A percentile compares a stretch with the other conserved stretches of the same genome.
Conservation (phyloP, 2,888 invertebrate genomes). For the Mycalesis mineus region DNA sequence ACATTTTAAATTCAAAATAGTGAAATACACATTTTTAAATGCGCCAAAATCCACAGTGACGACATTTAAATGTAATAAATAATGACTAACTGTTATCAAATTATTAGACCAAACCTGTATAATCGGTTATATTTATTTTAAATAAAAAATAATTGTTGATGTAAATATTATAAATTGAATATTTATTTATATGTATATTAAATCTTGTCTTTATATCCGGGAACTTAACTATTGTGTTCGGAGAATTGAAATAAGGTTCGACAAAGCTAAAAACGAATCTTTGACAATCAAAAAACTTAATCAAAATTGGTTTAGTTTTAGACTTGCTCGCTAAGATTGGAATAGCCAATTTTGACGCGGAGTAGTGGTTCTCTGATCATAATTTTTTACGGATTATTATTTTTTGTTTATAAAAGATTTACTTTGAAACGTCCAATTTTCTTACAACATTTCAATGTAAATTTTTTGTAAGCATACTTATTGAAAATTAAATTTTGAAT, state of each 20-base stretch:
- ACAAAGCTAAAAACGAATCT: neutral
- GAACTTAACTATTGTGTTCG: neutral
- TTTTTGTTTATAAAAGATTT: neutral
- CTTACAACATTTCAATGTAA: neutral
- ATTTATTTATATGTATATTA: constrained; percentile 17
- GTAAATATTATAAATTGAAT: constrained; percentile 20
- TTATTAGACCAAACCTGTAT: constrained; percentile 20
- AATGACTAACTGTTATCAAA: constrained; percentile 2
- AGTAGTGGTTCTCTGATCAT: neutral
- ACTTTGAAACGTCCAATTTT: constrained; percentile 11
- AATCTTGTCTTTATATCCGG: neutral
- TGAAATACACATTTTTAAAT: neutral
- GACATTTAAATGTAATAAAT: neutral
- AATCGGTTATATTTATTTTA: constrained; percentile 20
- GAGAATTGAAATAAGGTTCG: neutral
- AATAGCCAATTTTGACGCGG: neutral
- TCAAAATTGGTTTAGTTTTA: neutral
- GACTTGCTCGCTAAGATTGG: neutral
- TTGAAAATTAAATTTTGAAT: neutral
- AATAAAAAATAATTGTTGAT: constrained; percentile 11
- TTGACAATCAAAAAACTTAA: neutral
- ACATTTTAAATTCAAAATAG: neutral
- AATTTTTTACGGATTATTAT: neutral
- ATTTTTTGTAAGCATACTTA: constrained; percentile 1
- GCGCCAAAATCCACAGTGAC: neutral